Percentiles rank a stretch among this genome's conserved stretches.
Conservation (phyloP, 2,113 vertebrate genomes). For the Laticauda colubrina region DNA sequence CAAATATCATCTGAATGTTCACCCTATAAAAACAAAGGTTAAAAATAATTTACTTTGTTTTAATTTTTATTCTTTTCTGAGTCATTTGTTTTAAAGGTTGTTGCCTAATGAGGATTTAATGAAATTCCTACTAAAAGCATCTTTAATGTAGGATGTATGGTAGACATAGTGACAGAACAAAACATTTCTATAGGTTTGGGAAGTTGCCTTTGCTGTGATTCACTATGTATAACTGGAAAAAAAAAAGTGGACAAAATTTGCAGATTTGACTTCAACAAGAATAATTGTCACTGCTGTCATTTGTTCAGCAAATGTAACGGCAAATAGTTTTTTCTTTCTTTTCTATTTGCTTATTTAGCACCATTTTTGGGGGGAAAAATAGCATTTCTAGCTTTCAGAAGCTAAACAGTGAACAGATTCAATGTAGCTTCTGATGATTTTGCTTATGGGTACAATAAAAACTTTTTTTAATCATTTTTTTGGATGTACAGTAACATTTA, state of each 20-base stretch:
- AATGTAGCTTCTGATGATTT: constrained; percentile 25
- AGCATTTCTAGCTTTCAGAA: constrained; percentile 23
- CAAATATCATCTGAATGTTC: constrained; percentile 56
- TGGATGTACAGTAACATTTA: constrained; percentile 49
- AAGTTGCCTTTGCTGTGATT: constrained; percentile 50
- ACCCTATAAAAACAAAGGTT: constrained; percentile 62
- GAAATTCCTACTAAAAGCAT: constrained; percentile 49
- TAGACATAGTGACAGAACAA: constrained; percentile 42
- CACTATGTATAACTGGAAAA: constrained; percentile 58
- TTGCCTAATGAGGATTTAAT: constrained; percentile 52
- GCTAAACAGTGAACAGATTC: constrained; percentile 17
- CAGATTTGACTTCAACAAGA: constrained; percentile 40
- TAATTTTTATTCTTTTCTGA: constrained; percentile 48
- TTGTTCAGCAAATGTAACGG: constrained; percentile 7
- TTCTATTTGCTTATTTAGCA: constrained; percentile 28
- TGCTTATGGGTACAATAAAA: constrained; percentile 24
- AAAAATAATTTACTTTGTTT: constrained; percentile 44
- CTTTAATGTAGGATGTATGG: constrained; percentile 41
- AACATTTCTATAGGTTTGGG: constrained; percentile 39
- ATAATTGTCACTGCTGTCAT: constrained; percentile 26
- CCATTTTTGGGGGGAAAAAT: constrained; percentile 26
- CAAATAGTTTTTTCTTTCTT: not conserved
- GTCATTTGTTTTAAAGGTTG: constrained; percentile 14
- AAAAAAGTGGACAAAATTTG: constrained; percentile 9
- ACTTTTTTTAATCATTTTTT: constrained; percentile 42